Base-by-base conservation (phyloP, 2,888 invertebrate genomes). In the Smittia aterrima region DNA sequence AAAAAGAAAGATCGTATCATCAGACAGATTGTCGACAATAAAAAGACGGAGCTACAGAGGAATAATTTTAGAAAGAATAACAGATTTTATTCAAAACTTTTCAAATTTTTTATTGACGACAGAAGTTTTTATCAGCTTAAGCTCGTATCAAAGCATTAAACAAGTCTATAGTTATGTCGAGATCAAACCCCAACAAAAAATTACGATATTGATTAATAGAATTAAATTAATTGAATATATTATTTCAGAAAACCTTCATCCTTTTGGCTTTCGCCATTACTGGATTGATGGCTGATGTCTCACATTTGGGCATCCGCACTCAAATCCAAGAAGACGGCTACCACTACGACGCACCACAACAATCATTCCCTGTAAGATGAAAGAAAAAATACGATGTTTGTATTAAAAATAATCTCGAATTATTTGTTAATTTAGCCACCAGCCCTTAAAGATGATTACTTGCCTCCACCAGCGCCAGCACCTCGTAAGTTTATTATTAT, bases 341-440 rank as follows among this genome's bases (percentile, higher is more conserved):
- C 22, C 67, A 67, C 16, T 67, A 67, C 22, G 67, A 67, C 22
- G 22, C 38, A 20, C 67, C 67, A 1, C 18, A 20, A 22, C 20
- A 40, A 11, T 22, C 67, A 11, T 67, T 67, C 41, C 18, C 66
- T n/a, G 67, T 67, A 67, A 41, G 67, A 13, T 18, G 38, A 7
- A 13, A 13, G 11, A n/a, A 3, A n/a, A 47, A 6, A 47, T 47
- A 13, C 2, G 11, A 32, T 6, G 16, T 6, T 3, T 47, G 16
- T 6, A 13, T 2, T n/a, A 3, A 47, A 6, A 47, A 2, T 66
- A 16, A 16, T 27, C 27, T 27, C 9, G 1, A 66, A n/a, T 47
- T 47, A 2, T 47, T 47, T 32, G 38, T 22, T 3, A 32, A 3
- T 32, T 32, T 32, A 18, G 9, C 67, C 67, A 1, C 22, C 47